Base-by-base conservation (phyloP, 2,888 invertebrate species). In the Stratiomys singularior region DNA sequence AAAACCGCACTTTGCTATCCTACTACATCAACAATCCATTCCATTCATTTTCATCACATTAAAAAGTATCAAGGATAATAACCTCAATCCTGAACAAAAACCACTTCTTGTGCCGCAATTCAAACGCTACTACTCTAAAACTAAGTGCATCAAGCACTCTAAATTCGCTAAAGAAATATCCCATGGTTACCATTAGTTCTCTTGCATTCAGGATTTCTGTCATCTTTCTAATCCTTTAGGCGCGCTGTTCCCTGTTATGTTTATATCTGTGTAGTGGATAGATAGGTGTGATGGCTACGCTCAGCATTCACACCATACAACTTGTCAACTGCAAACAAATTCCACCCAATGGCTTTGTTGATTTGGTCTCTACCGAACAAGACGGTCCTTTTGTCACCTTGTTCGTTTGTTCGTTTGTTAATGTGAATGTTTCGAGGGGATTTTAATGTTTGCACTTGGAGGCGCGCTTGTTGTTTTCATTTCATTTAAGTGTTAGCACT, bases 311-410 rank as follows among this genome's bases (percentile, higher is more conserved):
- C 46, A 46, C 46, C 13, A 69, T 13, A 25, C 25, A 47, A 46
- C 7, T 52, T 52, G 37, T 9, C 37, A 52, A 66, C 37, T 37
- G 37, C 66, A 25, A 63, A 66, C 66, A 37, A 66, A 66, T 18
- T 37, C 66, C 66, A 18, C 52, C 52, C 47, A 27, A 30, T 46
- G 47, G 46, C 15, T 69, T 69, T 46, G 46, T 69, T 44, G 23
- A 46, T 69, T n/a, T 25, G 69, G 23, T 67, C 15, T 37, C 37
- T n/a, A 9, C n/a, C 5, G 11, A 21, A 47, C 69, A 44, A 69
- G 23, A 67, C 15, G 23, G 25, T 25, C 25, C 69, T 69, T 69
- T 69, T 69, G 69, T 69, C 69, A 69, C 69, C 66, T 69, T 69
- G 7, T 46, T n/a, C 47, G 23, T 23, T 60, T 60, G 60, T 18